phyloP scores from a whole-genome alignment of 2,888 invertebrate genomes.

The Embidobia sp. region DNA sequence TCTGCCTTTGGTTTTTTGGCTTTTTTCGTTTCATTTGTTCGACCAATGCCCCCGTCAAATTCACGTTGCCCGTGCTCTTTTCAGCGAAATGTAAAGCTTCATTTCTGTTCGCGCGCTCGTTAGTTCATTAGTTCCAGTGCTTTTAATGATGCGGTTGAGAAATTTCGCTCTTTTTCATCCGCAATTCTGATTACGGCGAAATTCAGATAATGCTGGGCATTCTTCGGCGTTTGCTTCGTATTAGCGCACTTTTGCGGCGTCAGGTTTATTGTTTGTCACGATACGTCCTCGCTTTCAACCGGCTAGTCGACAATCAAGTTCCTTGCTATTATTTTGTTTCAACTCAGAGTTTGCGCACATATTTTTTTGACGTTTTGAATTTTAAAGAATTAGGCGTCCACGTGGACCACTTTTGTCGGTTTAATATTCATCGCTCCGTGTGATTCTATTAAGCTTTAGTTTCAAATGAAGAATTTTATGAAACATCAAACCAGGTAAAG shows the following conservation, averaged over 20 bases:
- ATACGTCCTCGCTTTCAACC: conserved; percentile 23
- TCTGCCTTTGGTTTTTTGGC: neutral
- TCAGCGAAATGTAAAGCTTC: conserved; percentile 48
- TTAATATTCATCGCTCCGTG: no score
- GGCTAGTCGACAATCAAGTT: neutral
- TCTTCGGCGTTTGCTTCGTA: conserved; percentile 30
- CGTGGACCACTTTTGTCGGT: no score
- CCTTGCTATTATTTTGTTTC: no score
- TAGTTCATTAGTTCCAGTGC: conserved; percentile 57
- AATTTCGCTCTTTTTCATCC: conserved; percentile 42
- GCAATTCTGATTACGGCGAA: conserved; percentile 15
- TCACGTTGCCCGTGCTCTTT: conserved; percentile 26
- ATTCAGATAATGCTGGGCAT: conserved; percentile 43
- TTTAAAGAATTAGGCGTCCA: no score
- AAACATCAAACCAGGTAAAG: no score
- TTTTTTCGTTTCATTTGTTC: conserved; percentile 20
- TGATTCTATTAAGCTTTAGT: no score
- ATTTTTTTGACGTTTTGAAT: no score
- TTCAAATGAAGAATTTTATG: no score
- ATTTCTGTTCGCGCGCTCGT: conserved; percentile 42
- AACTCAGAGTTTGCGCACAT: no score
- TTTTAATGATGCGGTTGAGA: conserved; percentile 54
- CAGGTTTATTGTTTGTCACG: conserved; percentile 11
- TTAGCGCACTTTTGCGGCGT: conserved; percentile 15
- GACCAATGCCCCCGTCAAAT: conserved; percentile 27